Percentiles rank a stretch among this genome's conserved stretches.
Evolutionary conservation across 2,797 vertebrate species (phyloP).

Genomic region (Acipenser ruthenus): DNA sequence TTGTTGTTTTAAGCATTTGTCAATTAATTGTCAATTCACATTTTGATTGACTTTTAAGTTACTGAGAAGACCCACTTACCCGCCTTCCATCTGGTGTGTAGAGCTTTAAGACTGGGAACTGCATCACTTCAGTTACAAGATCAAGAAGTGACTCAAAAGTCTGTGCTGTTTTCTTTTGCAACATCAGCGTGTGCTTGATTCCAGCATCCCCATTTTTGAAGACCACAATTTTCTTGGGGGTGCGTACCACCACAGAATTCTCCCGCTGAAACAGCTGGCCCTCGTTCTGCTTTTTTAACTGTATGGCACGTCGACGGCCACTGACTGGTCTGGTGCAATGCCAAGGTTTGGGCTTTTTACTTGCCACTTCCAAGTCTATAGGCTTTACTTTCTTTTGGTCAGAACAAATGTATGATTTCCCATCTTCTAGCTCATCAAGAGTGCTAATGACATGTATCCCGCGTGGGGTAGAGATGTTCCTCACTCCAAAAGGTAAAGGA

Average conservation of each 20-base stretch:
- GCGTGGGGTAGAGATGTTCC: constrained; percentile 85
- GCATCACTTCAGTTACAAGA: constrained; percentile 75
- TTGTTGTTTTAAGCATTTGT: too few species aligned
- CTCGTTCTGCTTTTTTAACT: constrained; percentile 35
- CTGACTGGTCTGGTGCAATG: constrained; percentile 58
- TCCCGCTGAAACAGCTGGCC: constrained; percentile 30
- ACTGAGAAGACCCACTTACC: constrained; percentile 53
- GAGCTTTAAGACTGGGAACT: constrained; percentile 77
- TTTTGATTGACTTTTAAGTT: too few species aligned
- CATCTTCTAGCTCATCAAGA: constrained; percentile 83
- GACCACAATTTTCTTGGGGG: constrained; percentile 70
- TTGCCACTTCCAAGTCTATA: constrained; percentile 72
- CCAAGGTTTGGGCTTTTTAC: constrained; percentile 74
- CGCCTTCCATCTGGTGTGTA: constrained; percentile 79
- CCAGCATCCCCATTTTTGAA: constrained; percentile 79
- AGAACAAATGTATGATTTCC: constrained; percentile 86
- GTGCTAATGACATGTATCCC: constrained; percentile 69
- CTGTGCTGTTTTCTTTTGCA: constrained; percentile 72
- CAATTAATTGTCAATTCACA: too few species aligned
- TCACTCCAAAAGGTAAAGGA: constrained; percentile 87
- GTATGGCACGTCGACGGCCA: constrained; percentile 30
- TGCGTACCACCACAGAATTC: constrained; percentile 42
- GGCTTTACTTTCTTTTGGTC: constrained; percentile 81
- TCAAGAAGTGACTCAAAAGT: constrained; percentile 80
- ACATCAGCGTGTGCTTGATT: constrained; percentile 52